Evolutionary conservation across 2,888 invertebrate genomes (phyloP).

Genomic region (Sphaerophoria taeniata): DNA sequence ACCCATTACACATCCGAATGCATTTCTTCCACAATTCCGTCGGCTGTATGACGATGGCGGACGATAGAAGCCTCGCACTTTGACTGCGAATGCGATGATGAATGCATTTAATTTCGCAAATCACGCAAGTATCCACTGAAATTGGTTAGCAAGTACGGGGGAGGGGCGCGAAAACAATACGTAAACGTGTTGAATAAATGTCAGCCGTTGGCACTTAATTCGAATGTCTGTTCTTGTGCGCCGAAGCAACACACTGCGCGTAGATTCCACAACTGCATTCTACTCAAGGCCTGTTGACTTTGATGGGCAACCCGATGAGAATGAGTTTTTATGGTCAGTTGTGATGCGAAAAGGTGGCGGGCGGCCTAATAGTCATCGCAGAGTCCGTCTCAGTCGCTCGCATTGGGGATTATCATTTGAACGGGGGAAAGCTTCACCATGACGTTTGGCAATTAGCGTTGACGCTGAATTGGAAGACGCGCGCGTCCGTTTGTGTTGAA

Average conservation of each 20-base stretch:
- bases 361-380: background rate
- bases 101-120: slow-evolving; percentile 60
- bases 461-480: slow-evolving; percentile 68
- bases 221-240: slow-evolving; percentile 41
- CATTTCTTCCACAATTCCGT: slow-evolving; percentile 31
- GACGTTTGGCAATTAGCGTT: slow-evolving; percentile 72
- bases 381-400: slow-evolving; percentile 2
- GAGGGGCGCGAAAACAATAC: slow-evolving; percentile 58
- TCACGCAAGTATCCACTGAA: slow-evolving; percentile 6
- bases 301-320: slow-evolving; percentile 48
- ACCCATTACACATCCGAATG: slow-evolving; percentile 55
- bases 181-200: slow-evolving; percentile 74
- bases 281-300: slow-evolving; percentile 63
- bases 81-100: slow-evolving; percentile 42
- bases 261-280: slow-evolving; percentile 23
- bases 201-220: slow-evolving; percentile 74
- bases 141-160: background rate
- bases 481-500: slow-evolving; percentile 71
- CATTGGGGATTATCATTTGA: background rate
- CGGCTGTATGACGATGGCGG: background rate
- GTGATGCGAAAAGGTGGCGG: background rate
- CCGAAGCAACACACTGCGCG: slow-evolving; percentile 15
- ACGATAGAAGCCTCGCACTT: slow-evolving; percentile 19
- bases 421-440: slow-evolving; percentile 44
- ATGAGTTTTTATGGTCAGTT: background rate